Evolutionary conservation across 2,888 invertebrate genomes (phyloP), one percentile per base, ranked within the genome.

Genomic region (Tinea semifulvella): DNA sequence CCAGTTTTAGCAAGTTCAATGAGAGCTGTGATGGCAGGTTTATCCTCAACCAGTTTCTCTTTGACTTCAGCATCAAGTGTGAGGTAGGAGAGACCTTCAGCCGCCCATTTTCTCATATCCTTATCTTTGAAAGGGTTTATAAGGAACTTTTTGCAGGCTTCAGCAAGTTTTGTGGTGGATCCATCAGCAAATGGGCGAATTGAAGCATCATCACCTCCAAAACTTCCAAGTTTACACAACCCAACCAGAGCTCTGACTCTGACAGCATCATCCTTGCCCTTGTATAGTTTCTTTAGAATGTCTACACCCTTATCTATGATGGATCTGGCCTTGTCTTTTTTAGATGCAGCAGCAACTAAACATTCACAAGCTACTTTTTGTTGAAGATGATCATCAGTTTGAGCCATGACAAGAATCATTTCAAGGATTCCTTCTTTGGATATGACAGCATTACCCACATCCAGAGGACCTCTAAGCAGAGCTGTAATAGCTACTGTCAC

Each of bases 41-140:
- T 85, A 63, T 99, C 98, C 62, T 93, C 91, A 38, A 96, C 89
- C 27, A 99, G 71, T 65, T 95, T 96, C 65, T 99, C 98, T 66
- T 99, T 99, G 0, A 99, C 96, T 69, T 99, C 98, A 7, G 97
- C 99, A 80, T 99, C 98, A 46, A 99, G 83, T 0, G 98, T 96
- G 4, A 99, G 82, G 63, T 98, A 99, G 0, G 98, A 96, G 3
- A 99, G 83, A 1, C 98, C 98, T 80, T 98, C 98, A 5, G 95
- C 93, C 0, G 98, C 96, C 97, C 98, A 98, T 59, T 94, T 91
- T 40, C 94, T 85, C 64, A 96, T 88, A 60, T 96, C 96, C 52
- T 87, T 86, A 60, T 97, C 92, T 63, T 94, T 94, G 5, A 88
- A 84, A 1, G 94, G 91, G 68, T 95, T 95, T 0, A 94, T 84